A percentile compares a stretch with the other conserved stretches of the same genome.
Conservation (phyloP, 2,113 vertebrate species). For the Erythrocebus patas region DNA sequence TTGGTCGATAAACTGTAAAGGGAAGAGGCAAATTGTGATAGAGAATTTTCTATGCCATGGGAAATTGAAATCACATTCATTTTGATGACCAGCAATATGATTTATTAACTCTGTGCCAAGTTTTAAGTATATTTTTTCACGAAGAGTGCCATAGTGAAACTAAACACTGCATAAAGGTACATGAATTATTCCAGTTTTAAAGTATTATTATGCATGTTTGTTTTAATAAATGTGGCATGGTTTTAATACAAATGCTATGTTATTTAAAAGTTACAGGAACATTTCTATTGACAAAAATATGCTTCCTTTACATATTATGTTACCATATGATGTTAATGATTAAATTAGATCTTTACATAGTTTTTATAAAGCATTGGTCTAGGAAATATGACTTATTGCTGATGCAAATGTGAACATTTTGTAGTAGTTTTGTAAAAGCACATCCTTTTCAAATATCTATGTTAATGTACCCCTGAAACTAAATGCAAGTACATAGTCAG, state of each 20-base stretch:
- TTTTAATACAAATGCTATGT: conserved; percentile 42
- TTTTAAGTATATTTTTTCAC: conserved; percentile 65
- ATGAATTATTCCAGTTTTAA: conserved; percentile 56
- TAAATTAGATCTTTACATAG: conserved; percentile 24
- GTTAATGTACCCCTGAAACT: conserved; percentile 38
- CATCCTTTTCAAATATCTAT: conserved; percentile 15
- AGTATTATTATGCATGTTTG: conserved; percentile 8
- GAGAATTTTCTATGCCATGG: conserved; percentile 45
- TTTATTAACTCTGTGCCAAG: conserved; percentile 75
- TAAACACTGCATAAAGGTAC: conserved; percentile 55
- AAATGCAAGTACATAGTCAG: background rate
- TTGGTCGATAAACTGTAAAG: conserved; percentile 28
- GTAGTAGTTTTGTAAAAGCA: conserved; percentile 39
- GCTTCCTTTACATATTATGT: conserved; percentile 30
- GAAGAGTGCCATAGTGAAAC: conserved; percentile 48
- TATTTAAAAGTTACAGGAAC: conserved; percentile 45
- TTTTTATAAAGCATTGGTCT: conserved; percentile 44
- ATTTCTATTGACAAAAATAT: conserved; percentile 51
- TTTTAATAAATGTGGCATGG: conserved; percentile 50
- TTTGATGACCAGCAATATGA: conserved; percentile 45
- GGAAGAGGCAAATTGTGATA: background rate
- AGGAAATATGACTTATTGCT: conserved; percentile 39
- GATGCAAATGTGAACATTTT: conserved; percentile 66
- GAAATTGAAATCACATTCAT: conserved; percentile 48
- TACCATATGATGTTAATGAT: background rate